A percentile compares a stretch with the other conserved stretches of the same genome.
Conservation (phyloP, 2,797 vertebrate species). For the Pampus argenteus region DNA sequence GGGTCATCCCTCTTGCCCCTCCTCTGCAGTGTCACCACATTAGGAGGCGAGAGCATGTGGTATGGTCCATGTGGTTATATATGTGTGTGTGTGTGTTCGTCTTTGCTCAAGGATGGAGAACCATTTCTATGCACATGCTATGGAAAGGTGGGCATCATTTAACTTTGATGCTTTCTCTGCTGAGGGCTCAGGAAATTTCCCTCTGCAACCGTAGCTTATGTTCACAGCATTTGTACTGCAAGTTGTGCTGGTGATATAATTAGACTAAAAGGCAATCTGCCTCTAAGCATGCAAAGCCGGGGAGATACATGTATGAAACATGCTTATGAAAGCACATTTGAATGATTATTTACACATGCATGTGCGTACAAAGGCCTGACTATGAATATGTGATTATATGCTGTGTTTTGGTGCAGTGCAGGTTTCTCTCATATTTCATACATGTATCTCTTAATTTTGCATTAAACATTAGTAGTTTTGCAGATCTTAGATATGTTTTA, state of each 20-base stretch:
- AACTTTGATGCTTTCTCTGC: constrained; percentile 49
- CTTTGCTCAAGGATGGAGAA: constrained; percentile 58
- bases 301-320: constrained; percentile 40
- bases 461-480: constrained; percentile 15
- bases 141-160: constrained; percentile 49
- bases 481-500: constrained; percentile 19
- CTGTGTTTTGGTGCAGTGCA: constrained; percentile 47
- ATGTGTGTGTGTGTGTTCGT: constrained; percentile 23
- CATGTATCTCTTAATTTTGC: constrained; percentile 17
- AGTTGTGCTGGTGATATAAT: constrained; percentile 30
- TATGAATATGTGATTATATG: constrained; percentile 48
- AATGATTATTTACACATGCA: constrained; percentile 57
- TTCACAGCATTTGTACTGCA: constrained; percentile 28
- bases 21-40: constrained; percentile 66
- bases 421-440: constrained; percentile 21
- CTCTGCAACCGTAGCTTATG: constrained; percentile 18
- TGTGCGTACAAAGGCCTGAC: constrained; percentile 45
- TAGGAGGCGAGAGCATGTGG: constrained; percentile 63
- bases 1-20: constrained; percentile 67
- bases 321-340: constrained; percentile 61
- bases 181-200: constrained; percentile 25
- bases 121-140: constrained; percentile 42
- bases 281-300: constrained; percentile 7
- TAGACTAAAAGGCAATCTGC: constrained; percentile 29
- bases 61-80: constrained; percentile 47